Conservation (phyloP, 2,888 invertebrate genomes). For the Nomada lathburiana region DNA sequence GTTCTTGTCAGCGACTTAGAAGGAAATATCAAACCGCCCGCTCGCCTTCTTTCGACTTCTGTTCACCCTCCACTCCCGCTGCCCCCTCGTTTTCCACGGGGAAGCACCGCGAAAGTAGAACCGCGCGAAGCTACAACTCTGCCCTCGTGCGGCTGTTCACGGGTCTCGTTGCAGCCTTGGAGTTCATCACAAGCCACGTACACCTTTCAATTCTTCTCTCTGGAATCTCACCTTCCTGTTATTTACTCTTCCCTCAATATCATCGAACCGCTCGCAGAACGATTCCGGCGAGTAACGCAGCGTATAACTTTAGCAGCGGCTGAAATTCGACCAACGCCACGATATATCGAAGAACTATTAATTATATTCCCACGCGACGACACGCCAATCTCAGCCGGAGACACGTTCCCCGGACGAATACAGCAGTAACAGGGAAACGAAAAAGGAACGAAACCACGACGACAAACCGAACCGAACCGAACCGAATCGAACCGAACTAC, state of each 20-base stretch:
- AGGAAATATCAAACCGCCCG: not conserved
- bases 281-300: too few species aligned
- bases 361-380: too few species aligned
- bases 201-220: not conserved
- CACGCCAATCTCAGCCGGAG: too few species aligned
- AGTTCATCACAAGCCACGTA: constrained; percentile 19
- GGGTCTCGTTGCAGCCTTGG: constrained; percentile 3
- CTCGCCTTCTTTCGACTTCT: constrained; percentile 29
- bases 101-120: constrained; percentile 13
- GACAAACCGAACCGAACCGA: constrained; percentile 25
- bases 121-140: constrained; percentile 60
- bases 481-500: too few species aligned
- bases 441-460: constrained; percentile 33
- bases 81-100: constrained; percentile 6
- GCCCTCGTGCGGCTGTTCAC: constrained; percentile 61
- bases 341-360: too few species aligned
- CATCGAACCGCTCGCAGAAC: not conserved
- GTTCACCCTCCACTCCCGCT: not conserved
- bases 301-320: too few species aligned
- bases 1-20: too few species aligned
- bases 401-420: too few species aligned
- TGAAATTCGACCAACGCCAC: too few species aligned
- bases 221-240: not conserved
- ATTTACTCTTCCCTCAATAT: not conserved
- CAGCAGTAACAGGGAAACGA: too few species aligned